Conservation (phyloP, 2,888 invertebrate genomes). For the Criorhina ranunculi region DNA sequence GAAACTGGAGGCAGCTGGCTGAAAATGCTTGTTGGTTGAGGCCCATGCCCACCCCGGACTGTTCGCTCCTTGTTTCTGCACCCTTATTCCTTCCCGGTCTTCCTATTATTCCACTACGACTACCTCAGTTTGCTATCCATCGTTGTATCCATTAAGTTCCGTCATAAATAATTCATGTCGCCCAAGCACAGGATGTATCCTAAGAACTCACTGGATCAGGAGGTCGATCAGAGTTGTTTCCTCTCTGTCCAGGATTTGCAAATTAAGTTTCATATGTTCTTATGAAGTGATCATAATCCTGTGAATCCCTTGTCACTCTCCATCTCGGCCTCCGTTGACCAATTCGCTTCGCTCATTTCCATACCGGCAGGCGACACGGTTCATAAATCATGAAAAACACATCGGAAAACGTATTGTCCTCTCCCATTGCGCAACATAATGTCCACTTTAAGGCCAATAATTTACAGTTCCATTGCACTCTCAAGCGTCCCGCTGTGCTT, state of each 20-base stretch:
- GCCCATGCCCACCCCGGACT: too few relatives aligned
- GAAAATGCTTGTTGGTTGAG: too few relatives aligned
- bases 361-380: constrained; percentile 43
- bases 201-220: constrained; percentile 28
- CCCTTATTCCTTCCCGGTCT: too few relatives aligned
- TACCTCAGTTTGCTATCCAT: too few relatives aligned
- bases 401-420: constrained; percentile 38
- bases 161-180: constrained; percentile 26
- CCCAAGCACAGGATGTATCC: not conserved
- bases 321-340: not conserved
- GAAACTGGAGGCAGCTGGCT: too few relatives aligned
- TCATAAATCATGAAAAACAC: constrained; percentile 68
- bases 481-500: constrained; percentile 23
- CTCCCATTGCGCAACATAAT: constrained; percentile 66
- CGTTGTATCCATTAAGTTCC: constrained; percentile 38
- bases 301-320: not conserved
- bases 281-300: constrained; percentile 11
- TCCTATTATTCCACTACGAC: too few relatives aligned
- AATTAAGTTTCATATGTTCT: constrained; percentile 20
- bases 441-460: constrained; percentile 73
- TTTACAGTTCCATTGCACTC: constrained; percentile 65
- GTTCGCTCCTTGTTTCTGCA: too few relatives aligned
- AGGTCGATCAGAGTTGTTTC: constrained; percentile 16
- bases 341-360: constrained; percentile 54
- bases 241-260: not conserved